A percentile compares a stretch with the other conserved stretches of the same genome.
phyloP scores from a whole-genome alignment of 2,113 vertebrate genomes.

The Recurvirostra avosetta region DNA sequence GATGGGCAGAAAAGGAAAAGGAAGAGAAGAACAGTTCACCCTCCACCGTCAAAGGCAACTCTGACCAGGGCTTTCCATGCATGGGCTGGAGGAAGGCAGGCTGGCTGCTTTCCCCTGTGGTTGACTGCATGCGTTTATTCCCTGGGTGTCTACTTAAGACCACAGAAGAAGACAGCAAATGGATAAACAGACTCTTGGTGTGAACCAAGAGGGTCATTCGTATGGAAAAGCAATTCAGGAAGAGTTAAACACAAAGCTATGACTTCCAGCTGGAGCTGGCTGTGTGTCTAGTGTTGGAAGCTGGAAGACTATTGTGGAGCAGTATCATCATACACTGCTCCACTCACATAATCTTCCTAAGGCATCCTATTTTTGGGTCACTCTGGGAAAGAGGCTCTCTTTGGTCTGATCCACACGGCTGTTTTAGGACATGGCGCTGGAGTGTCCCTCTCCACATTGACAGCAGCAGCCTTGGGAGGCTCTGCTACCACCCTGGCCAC shows the following conservation, averaged over 20 bases:
- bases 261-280: neutral
- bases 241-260: neutral
- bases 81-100: neutral
- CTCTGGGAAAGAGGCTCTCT: neutral
- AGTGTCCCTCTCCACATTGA: neutral
- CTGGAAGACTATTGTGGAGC: neutral
- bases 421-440: neutral
- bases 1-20: neutral
- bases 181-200: neutral
- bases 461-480: neutral
- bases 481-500: neutral
- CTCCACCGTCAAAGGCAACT: neutral
- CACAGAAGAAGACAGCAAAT: neutral
- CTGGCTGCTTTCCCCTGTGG: neutral
- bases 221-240: neutral
- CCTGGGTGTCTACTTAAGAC: neutral
- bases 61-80: neutral
- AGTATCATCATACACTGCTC: no score
- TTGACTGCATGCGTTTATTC: neutral
- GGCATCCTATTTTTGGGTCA: neutral
- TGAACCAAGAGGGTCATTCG: neutral
- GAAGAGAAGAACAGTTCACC: neutral
- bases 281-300: neutral
- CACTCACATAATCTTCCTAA: neutral
- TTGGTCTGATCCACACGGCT: neutral